Percentiles rank a stretch among this genome's conserved stretches.
Evolutionary conservation across 2,888 invertebrate species (phyloP).

Genomic region (Hirtodrosophila histrioides): DNA sequence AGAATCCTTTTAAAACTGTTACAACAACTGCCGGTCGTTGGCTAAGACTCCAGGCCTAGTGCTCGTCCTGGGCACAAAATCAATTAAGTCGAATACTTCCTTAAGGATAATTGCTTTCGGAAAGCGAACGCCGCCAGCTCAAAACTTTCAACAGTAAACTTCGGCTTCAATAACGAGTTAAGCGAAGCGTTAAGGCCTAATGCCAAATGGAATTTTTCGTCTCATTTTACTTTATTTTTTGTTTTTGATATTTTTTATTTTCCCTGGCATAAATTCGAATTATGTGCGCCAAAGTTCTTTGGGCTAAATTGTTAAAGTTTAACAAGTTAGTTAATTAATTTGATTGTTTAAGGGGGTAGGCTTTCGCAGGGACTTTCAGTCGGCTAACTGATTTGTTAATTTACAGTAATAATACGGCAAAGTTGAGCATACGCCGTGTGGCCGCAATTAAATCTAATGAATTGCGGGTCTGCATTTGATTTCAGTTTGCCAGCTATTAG

Average conservation of each 20-base stretch:
- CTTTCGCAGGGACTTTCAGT: conserved; percentile 21
- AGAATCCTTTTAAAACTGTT: conserved; percentile 73
- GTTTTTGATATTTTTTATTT: neutral
- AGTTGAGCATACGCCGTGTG: conserved; percentile 55
- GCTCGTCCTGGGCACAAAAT: conserved; percentile 55
- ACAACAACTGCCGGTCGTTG: conserved; percentile 54
- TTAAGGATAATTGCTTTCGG: conserved; percentile 76
- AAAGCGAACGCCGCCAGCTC: conserved; percentile 60
- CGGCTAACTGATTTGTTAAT: conserved; percentile 74
- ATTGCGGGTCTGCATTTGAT: conserved; percentile 54
- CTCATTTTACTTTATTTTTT: conserved; percentile 5
- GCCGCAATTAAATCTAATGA: conserved; percentile 68
- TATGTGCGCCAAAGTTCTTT: conserved; percentile 45
- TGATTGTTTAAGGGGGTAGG: conserved; percentile 45
- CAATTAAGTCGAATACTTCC: conserved; percentile 78
- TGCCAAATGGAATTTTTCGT: conserved; percentile 58
- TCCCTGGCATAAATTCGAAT: conserved; percentile 50
- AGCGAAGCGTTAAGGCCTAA: conserved; percentile 76
- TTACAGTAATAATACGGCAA: conserved; percentile 49
- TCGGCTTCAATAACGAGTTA: conserved; percentile 73
- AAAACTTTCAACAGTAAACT: conserved; percentile 72
- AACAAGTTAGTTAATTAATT: conserved; percentile 72
- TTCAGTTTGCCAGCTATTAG: conserved; percentile 66
- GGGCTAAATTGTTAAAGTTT: conserved; percentile 64
- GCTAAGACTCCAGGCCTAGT: neutral